Evolutionary conservation across 2,888 invertebrate genomes (phyloP), one percentile per base, ranked within the genome.

Genomic region (Pristionchus entomophagus): DNA sequence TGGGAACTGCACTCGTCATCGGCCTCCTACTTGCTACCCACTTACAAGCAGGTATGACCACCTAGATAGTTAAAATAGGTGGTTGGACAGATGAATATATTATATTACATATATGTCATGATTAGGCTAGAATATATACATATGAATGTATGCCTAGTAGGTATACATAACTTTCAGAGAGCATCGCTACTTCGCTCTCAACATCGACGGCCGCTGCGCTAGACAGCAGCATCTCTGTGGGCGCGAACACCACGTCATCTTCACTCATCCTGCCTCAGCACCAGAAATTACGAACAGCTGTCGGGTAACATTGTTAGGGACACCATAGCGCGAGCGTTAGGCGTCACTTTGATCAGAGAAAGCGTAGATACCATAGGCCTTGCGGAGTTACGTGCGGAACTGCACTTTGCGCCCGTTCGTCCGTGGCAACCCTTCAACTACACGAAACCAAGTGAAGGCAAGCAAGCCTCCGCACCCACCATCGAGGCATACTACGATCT

Each of bases 401-500:
- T 86, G 5, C 65, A 49, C n/a, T 86, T 86, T 38, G 65, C 41
- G 22, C 65, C 65, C 2, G 65, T 51, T 1, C 29, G 45, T 6
- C 83, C 83, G 35, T 86, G 86, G 86, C 10, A 45, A 51, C 49
- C 22, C 82, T 86, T 56, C 26, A 86, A 83, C 49, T 5, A 8
- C 12, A 78, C 77, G 38, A 45, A 65, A 2, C 86, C 86, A 19
- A 83, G 86, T 82, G 86, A 49, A 32, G 41, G 19, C 2, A 86
- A 86, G 53, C 62, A 86, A 19, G 51, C 49, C 86, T 80, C 86
- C 49, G 82, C 88, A 6, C 51, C 56, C 19, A 86, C 86, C 51
- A 32, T 88, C 22, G 86, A 88, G 59, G 87, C 49, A 19, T 88
- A 88, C 78, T 88, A 73, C 56, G 86, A 84, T 5, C 45, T 88